Percentiles rank a stretch among this genome's conserved stretches.
phyloP scores from a whole-genome alignment of 2,113 vertebrate species.

The Melozone crissalis region DNA sequence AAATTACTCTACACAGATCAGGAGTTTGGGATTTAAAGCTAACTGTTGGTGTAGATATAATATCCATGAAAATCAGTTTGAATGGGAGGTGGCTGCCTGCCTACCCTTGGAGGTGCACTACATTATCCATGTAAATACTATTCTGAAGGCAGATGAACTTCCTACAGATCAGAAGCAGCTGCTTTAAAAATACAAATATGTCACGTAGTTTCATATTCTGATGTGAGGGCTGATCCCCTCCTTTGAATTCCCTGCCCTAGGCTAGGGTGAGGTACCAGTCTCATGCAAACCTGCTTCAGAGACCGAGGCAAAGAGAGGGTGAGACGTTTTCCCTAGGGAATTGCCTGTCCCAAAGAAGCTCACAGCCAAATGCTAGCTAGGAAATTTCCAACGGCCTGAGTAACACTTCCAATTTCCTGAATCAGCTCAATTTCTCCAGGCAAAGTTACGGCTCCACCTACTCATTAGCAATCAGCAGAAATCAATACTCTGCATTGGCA shows the following conservation, averaged over 20 bases:
- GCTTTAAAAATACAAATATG: background rate
- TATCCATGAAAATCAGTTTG: background rate
- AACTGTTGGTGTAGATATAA: background rate
- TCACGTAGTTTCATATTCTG: background rate
- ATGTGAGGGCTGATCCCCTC: background rate
- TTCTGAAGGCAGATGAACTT: background rate
- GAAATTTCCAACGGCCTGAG: background rate
- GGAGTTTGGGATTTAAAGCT: background rate
- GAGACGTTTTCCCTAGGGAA: background rate
- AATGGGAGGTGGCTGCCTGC: background rate
- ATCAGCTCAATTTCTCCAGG: background rate
- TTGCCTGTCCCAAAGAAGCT: background rate
- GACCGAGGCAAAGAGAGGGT: background rate
- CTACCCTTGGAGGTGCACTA: background rate
- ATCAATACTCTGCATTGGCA: slow-evolving; percentile 43
- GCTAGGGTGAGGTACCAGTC: background rate
- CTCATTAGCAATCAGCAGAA: slow-evolving; percentile 53
- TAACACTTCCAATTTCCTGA: background rate
- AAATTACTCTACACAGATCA: background rate
- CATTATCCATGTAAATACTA: background rate
- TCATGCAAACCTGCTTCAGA: background rate
- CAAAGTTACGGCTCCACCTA: slow-evolving; percentile 19
- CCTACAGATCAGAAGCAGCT: background rate
- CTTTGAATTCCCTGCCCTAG: background rate
- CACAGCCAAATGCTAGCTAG: background rate